Conservation (phyloP, 2,797 vertebrate genomes). For the Nannoperca australis region DNA sequence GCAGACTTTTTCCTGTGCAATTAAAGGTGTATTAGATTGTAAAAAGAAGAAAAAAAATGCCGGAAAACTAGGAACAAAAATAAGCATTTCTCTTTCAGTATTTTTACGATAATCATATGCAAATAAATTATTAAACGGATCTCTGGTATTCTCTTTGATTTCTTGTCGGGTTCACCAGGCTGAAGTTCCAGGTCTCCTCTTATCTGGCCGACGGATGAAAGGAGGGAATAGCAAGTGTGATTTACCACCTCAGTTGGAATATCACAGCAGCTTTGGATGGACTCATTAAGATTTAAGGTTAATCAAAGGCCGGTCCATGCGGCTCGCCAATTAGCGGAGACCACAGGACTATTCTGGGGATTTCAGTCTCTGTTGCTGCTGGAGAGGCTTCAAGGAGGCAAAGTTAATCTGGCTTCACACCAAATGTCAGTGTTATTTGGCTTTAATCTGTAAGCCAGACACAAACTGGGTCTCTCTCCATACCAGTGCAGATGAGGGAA, state of each 20-base stretch:
- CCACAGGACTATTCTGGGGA: conserved; percentile 69
- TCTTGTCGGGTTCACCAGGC: conserved; percentile 71
- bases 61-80: conserved; percentile 79
- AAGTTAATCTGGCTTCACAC: conserved; percentile 73
- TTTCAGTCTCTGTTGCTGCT: conserved; percentile 63
- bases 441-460: conserved; percentile 70
- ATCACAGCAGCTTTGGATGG: conserved; percentile 71
- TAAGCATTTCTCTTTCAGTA: conserved; percentile 85
- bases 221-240: conserved; percentile 60
- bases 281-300: conserved; percentile 80
- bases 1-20: conserved; percentile 78
- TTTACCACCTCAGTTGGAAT: conserved; percentile 75
- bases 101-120: conserved; percentile 88
- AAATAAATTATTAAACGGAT: conserved; percentile 86
- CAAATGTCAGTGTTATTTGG: conserved; percentile 67
- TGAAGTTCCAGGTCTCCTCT: conserved; percentile 74
- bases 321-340: conserved; percentile 73
- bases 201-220: conserved; percentile 67
- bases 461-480: conserved; percentile 45
- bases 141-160: conserved; percentile 85
- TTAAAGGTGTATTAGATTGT: conserved; percentile 83
- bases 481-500: conserved; percentile 55
- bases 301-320: conserved; percentile 70
- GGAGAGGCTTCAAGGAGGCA: conserved; percentile 75
- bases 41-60: conserved; percentile 58